Conservation (phyloP, 64 coral and sea anemone species). For the Stichodactyla mertensii region DNA sequence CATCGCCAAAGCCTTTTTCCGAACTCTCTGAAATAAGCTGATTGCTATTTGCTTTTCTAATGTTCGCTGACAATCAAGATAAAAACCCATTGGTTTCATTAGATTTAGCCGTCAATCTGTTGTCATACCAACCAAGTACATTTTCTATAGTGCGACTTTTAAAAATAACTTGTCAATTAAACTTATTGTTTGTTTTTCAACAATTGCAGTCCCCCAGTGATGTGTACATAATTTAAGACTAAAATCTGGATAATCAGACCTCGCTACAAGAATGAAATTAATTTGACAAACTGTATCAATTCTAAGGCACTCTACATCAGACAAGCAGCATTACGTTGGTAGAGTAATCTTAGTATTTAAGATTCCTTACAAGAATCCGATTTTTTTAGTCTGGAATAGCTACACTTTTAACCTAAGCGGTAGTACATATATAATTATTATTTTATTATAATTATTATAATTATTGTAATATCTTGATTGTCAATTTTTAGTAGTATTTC, state of each 20-base stretch:
- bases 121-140: not conserved
- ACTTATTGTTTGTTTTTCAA: not conserved
- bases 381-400: too few species aligned
- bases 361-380: too few species aligned
- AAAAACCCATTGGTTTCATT: not conserved
- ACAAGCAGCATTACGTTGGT: too few species aligned
- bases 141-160: constrained; percentile 1
- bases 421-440: too few species aligned
- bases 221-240: not conserved
- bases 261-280: not conserved
- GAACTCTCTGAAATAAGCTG: not conserved
- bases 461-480: not conserved
- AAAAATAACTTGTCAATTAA: not conserved
- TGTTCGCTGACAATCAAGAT: not conserved
- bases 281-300: too few species aligned
- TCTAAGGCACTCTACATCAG: too few species aligned
- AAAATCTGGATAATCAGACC: not conserved
- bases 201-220: not conserved
- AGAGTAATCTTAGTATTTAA: too few species aligned
- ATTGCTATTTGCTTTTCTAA: not conserved
- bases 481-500: not conserved
- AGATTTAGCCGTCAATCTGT: not conserved
- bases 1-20: not conserved
- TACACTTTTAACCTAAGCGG: too few species aligned
- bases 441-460: too few species aligned